Base-by-base conservation (phyloP, 2,113 vertebrate species). In the Albula goreensis region DNA sequence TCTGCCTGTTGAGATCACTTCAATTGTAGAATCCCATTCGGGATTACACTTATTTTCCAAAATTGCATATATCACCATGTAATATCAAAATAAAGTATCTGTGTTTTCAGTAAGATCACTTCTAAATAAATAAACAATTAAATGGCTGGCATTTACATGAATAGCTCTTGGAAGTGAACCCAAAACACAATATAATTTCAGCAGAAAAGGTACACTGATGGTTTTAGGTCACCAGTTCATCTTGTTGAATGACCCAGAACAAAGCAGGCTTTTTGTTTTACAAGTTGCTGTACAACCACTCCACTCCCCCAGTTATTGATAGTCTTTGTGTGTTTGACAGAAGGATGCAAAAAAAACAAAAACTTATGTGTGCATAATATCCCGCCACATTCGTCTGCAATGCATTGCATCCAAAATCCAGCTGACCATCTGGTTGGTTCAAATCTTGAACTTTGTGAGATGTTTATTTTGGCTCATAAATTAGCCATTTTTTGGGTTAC, bases 401-500 rank as follows among this genome's bases (percentile, higher is more conserved):
- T 79, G 50, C 17, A 31, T 53, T 17, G 13, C 81, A 13, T 85
- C 74, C 19, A 51, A 11, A 63, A 51, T 82, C 80, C 66, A 87
- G 66, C 60, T 82, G 80, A 50, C 70, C 49, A 66, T 82, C 63
- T 49, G 22, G 5, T 81, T 53, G 15, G 12, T 50, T 70, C 60
- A 17, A 8, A 50, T 81, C 70, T 56, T 88, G 51, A 22, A 80
- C 74, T 83, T 77, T 85, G 57, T 15, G 41, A 50, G 49, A 81
- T 53, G 53, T 63, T 85, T 66, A 53, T 70, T 80, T 48, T 85
- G 51, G 51, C 79, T 51, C 79, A 83, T 88, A 80, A 86, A 84
- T 86, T 70, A 63, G 31, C 79, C 49, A 83, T 17, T 82, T 78
- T 12, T 13, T 17, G 11, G 57, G 25, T 51, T 49, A 41, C 41